A percentile compares a stretch with the other conserved stretches of the same genome.
phyloP scores from a whole-genome alignment of 2,797 vertebrate genomes.

The Sebastes minor region DNA sequence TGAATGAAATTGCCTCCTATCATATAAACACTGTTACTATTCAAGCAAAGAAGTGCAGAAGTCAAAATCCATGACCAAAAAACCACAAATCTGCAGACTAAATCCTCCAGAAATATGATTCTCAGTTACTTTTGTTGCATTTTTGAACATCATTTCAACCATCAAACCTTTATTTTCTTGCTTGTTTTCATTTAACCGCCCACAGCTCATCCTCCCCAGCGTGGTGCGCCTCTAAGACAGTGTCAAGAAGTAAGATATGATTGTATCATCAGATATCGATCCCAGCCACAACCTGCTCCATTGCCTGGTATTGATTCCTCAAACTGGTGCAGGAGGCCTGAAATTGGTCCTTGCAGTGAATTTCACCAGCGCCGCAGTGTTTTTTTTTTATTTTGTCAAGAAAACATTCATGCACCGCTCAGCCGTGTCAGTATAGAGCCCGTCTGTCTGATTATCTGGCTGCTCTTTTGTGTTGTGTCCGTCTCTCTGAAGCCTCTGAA shows the following conservation, averaged over 20 bases:
- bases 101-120: not conserved
- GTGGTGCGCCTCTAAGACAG: slow-evolving; percentile 49
- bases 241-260: slow-evolving; percentile 80
- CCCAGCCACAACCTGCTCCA: slow-evolving; percentile 57
- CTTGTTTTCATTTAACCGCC: slow-evolving; percentile 53
- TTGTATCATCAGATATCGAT: slow-evolving; percentile 81
- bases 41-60: not conserved
- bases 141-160: slow-evolving; percentile 19
- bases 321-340: slow-evolving; percentile 66
- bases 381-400: slow-evolving; percentile 76
- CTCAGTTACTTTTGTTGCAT: slow-evolving; percentile 24
- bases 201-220: slow-evolving; percentile 22
- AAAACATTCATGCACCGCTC: slow-evolving; percentile 76
- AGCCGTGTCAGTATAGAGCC: slow-evolving; percentile 51
- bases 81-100: not conserved
- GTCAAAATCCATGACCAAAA: not conserved
- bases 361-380: slow-evolving; percentile 45
- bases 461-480: not conserved
- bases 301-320: slow-evolving; percentile 75
- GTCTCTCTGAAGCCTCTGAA: not conserved
- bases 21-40: not conserved
- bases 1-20: not conserved
- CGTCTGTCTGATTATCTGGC: slow-evolving; percentile 22
- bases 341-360: slow-evolving; percentile 74
- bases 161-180: slow-evolving; percentile 39